Evolutionary conservation across 2,113 vertebrate species (phyloP), one percentile per base, ranked within the genome.

Genomic region (Cynocephalus volans): DNA sequence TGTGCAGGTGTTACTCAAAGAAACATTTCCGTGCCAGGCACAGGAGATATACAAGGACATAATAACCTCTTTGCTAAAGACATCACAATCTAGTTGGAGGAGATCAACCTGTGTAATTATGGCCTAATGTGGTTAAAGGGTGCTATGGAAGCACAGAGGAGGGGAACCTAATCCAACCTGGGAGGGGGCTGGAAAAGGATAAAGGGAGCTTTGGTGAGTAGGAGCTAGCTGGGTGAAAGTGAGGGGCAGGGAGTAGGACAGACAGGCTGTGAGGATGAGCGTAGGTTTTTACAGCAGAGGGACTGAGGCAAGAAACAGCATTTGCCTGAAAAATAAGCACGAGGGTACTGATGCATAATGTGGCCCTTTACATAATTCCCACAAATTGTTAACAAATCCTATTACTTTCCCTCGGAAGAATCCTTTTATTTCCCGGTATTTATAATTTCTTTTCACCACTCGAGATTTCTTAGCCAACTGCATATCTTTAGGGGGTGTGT

Each of bases 401-500:
- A 2, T 41, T 91, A 75, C 69, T 72, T 87, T 72, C 33, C 85
- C 72, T 64, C 26, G 8, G 54, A 89, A 83, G 33, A 87, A 77
- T 13, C 13, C 52, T 67, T 67, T 94, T 91, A 64, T 65, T 97
- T 95, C 52, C 14, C 54, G 82, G 10, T 76, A 69, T 65, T 88
- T 80, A 12, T 62, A 15, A 65, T 64, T 90, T 94, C 45, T 94
- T 65, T 41, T 50, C 56, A 41, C 60, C 76, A 8, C 24, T 89
- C 83, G 75, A 69, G 54, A 89, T 89, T 85, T 93, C 80, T 92
- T 79, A 28, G 67, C 28, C 79, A 97, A 82, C 15, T 72, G 33
- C 48, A 48, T 52, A 85, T 23, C 36, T 41, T 41, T 41, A 3
- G 41, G 41, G 41, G 3, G 41, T 41, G 41, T 41, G 41, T 41